phyloP scores from a whole-genome alignment of 1,140 invertebrate genomes.

The Diachasmimorpha longicaudata region DNA sequence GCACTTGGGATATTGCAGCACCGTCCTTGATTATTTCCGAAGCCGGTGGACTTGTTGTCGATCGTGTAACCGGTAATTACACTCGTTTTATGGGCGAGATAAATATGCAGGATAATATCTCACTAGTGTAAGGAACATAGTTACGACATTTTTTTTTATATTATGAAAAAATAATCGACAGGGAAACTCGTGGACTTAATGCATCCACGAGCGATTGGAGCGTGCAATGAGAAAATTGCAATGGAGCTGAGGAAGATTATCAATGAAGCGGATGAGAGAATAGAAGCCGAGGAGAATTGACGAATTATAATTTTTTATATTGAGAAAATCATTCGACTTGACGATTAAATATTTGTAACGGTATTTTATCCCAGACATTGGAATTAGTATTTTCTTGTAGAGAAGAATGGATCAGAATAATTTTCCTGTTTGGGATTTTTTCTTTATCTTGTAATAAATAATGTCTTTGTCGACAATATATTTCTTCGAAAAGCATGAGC shows the following conservation, averaged over 20 bases:
- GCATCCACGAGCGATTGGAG: conserved; percentile 70
- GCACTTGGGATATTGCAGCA: conserved; percentile 78
- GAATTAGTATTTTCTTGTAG: too few species aligned
- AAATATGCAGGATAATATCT: neutral
- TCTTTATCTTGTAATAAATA: too few species aligned
- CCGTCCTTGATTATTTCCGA: conserved; percentile 78
- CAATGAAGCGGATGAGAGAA: conserved; percentile 57
- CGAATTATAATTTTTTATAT: neutral
- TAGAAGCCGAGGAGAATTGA: conserved; percentile 33
- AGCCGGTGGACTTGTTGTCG: conserved; percentile 80
- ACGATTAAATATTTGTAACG: too few species aligned
- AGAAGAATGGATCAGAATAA: too few species aligned
- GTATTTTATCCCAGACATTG: too few species aligned
- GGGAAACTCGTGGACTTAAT: conserved; percentile 73
- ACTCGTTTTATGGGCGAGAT: neutral
- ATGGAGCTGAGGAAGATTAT: conserved; percentile 62
- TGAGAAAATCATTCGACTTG: neutral
- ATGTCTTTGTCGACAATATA: too few species aligned
- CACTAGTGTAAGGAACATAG: neutral
- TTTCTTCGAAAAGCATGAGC: too few species aligned
- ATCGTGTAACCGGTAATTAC: conserved; percentile 72
- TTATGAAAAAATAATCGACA: conserved; percentile 36
- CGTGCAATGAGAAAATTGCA: conserved; percentile 68
- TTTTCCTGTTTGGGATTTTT: too few species aligned
- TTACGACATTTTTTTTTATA: neutral